Base-by-base conservation (phyloP, 2,113 vertebrate species). In the Phasianus colchicus region DNA sequence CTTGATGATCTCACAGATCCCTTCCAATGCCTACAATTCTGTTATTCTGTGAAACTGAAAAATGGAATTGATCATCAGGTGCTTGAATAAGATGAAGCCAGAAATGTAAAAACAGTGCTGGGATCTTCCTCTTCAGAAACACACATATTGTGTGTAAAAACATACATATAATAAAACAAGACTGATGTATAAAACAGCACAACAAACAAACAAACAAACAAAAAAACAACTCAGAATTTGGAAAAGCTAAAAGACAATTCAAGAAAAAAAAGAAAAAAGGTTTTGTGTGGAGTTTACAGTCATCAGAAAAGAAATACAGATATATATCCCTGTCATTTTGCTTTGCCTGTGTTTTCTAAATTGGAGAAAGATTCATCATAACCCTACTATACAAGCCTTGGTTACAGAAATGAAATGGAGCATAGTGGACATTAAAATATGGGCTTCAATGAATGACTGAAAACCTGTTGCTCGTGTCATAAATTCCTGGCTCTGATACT, bases 231-330 rank as follows among this genome's bases (percentile, higher is more conserved):
- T 42, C 42, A 36, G 24, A 15, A 11, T 67, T 78, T 79, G 30
- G 10, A 63, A 92, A 40, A 0, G 27, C 4, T 27, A 47, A 13
- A 50, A 86, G 83, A 48, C 3, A 77, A 43, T 15, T 36, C 16
- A 1, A 13, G 32, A 1, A 83, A 71, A 67, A 61, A 13, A 10
- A 0, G 6, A 19, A 45, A 45, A 45, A 45, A 45, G 45, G 4
- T 45, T 45, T n/a, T 71, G 34, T 66, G 34, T 45, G 14, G 15
- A 43, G 8, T 74, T 74, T 75, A 4, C 8, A 74, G 63, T 54
- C 4, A 30, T 3, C 42, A 24, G 9, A 67, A 67, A 69, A 50
- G 13, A 61, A 77, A 77, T 36, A 48, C 2, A 75, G 30, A 19
- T 32, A 27, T 14, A 2, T 5, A 2, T 50, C 25, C 9, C 22